phyloP scores from a whole-genome alignment of 2,113 vertebrate species.

The Triplophysa siluroides region DNA sequence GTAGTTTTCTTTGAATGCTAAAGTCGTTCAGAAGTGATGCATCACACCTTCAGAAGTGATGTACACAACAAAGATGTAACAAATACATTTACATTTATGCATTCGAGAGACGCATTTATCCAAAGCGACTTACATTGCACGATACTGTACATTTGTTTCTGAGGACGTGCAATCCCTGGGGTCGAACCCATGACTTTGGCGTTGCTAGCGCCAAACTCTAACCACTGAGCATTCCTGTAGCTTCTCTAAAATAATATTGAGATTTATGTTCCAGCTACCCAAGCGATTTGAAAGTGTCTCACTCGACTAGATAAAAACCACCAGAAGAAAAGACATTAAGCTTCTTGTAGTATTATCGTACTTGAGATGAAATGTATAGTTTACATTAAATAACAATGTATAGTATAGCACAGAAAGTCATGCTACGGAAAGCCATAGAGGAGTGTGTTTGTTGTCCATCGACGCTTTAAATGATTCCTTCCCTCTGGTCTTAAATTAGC shows the following conservation, averaged over 20 bases:
- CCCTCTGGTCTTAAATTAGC: constrained; percentile 43
- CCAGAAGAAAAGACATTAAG: not conserved
- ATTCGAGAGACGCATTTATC: no score
- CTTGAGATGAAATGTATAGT: no score
- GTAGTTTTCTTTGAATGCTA: not conserved
- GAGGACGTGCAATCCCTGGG: no score
- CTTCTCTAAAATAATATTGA: not conserved
- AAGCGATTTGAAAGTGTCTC: not conserved
- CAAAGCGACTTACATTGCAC: no score
- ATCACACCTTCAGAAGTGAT: not conserved
- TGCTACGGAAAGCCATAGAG: not conserved
- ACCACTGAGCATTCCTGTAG: no score
- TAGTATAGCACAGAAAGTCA: not conserved
- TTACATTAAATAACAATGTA: no score
- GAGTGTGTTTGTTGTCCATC: constrained; percentile 26
- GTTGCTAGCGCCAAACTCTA: not conserved
- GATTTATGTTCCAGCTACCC: not conserved
- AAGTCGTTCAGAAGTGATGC: not conserved
- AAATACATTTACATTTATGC: not conserved
- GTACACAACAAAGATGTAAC: not conserved
- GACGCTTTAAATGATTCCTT: constrained; percentile 34
- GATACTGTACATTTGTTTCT: no score
- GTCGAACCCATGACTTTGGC: no score
- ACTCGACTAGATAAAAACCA: not conserved
- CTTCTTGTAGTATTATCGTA: not conserved